Evolutionary conservation across 2,113 vertebrate genomes (phyloP).

Genomic region (Melanostigma gelatinosum): DNA sequence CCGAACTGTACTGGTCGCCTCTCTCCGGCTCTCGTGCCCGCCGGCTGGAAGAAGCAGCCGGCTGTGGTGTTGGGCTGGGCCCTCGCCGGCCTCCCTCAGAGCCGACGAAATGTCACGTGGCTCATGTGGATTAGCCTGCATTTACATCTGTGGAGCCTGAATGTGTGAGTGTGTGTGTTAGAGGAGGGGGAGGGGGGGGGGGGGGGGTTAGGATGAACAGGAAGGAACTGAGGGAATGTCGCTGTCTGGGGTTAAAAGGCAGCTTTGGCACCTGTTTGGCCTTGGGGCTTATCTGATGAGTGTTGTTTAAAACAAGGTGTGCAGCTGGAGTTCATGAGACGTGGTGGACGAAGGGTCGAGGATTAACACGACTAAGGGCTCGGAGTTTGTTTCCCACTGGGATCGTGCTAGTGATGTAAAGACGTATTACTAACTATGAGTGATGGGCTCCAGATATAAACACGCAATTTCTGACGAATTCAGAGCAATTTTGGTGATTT

Average conservation of each 20-base stretch:
- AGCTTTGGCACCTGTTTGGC: constrained; percentile 51
- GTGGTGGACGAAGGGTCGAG: background rate
- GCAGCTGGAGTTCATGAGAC: constrained; percentile 28
- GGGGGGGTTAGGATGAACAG: background rate
- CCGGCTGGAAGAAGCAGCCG: constrained; percentile 6
- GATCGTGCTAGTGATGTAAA: background rate
- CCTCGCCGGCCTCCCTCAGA: constrained; percentile 9
- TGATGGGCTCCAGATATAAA: background rate
- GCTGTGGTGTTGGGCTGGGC: constrained; percentile 33
- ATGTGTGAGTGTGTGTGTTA: constrained; percentile 28
- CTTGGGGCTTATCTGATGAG: constrained; percentile 22
- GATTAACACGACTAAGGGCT: background rate
- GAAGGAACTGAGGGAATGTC: constrained; percentile 45
- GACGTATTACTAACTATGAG: background rate
- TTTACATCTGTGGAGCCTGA: constrained; percentile 33
- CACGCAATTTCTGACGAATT: background rate
- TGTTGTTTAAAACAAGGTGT: constrained; percentile 44
- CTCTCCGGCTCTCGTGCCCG: constrained; percentile 4
- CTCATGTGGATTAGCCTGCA: constrained; percentile 30
- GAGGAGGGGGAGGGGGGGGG: background rate
- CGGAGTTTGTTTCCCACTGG: background rate
- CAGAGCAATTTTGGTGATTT: background rate
- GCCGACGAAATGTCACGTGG: constrained; percentile 41
- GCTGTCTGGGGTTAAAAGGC: constrained; percentile 27
- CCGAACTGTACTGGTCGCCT: constrained; percentile 31